These are phyloP conservation scores for Micrasema longulum DNA, from an alignment of 1,140 invertebrate species.

Conservation along the genomic window DNA sequence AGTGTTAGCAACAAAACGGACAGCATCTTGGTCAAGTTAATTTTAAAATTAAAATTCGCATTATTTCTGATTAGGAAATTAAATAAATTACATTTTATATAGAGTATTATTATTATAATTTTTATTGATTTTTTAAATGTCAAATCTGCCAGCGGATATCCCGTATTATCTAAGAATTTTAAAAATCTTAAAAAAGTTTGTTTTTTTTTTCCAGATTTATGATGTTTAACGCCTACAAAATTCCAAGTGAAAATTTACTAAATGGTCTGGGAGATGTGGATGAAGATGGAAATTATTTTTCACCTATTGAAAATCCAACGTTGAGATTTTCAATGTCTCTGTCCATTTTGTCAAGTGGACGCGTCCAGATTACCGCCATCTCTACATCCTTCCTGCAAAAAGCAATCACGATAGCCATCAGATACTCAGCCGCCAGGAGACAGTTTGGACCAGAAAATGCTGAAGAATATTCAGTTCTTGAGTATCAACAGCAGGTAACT, in stretches of 20 bases:
- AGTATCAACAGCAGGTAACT: constrained; percentile 83
- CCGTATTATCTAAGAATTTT: too few relatives aligned
- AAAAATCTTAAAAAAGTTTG: too few relatives aligned
- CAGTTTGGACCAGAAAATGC: constrained; percentile 79
- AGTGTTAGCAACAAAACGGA: too few relatives aligned
- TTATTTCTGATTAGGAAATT: too few relatives aligned
- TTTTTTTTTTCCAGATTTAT: constrained; percentile 79
- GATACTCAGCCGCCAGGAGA: constrained; percentile 83
- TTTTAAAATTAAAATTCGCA: too few relatives aligned
- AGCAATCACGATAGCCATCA: constrained; percentile 80
- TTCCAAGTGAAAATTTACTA: constrained; percentile 82
- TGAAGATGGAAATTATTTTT: constrained; percentile 82
- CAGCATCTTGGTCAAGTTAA: too few relatives aligned
- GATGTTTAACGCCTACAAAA: constrained; percentile 85
- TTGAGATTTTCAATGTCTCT: constrained; percentile 85
- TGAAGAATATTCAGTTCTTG: constrained; percentile 81
- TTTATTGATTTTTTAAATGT: too few relatives aligned
- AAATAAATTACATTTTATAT: too few relatives aligned
- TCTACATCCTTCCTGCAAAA: constrained; percentile 75
- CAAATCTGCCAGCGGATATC: too few relatives aligned
- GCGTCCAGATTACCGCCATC: constrained; percentile 63
- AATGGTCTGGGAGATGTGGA: constrained; percentile 91
- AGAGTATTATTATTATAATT: too few relatives aligned
- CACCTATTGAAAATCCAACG: constrained; percentile 78
- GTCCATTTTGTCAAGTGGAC: constrained; percentile 80